Evolutionary conservation across 2,113 vertebrate genomes (phyloP).

Genomic region (Lynx canadensis): DNA sequence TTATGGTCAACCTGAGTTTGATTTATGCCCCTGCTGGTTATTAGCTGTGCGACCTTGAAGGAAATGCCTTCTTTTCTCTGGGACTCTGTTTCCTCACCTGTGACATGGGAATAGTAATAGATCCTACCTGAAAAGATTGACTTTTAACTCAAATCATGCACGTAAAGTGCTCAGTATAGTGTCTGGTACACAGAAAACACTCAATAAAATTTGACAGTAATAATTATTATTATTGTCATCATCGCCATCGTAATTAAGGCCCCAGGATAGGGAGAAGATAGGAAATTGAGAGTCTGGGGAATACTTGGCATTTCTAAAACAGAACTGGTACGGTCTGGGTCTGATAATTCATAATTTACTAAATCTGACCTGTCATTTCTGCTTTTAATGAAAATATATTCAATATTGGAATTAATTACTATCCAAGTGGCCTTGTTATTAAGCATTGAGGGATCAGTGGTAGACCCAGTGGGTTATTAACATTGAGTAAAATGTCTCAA

Average conservation of each 20-base stretch:
- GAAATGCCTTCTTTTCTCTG: not conserved
- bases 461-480: conserved; percentile 52
- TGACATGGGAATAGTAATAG: not conserved
- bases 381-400: conserved; percentile 72
- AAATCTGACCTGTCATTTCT: conserved; percentile 32
- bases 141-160: not conserved
- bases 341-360: not conserved
- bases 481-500: conserved; percentile 32
- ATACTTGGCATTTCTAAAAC: not conserved
- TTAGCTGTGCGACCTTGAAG: not conserved
- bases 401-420: conserved; percentile 80
- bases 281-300: not conserved
- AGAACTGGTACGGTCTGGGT: not conserved
- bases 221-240: not conserved
- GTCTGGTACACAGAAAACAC: not conserved
- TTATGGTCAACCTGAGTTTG: not conserved
- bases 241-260: not conserved
- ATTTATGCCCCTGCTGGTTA: not conserved
- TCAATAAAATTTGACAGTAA: no score
- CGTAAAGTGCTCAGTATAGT: not conserved
- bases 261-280: not conserved
- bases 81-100: not conserved
- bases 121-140: not conserved
- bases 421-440: conserved; percentile 63
- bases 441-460: conserved; percentile 59